Conservation (phyloP, 37 sponge, comb jelly and placozoan genomes). For the Oscarella lobularis region DNA sequence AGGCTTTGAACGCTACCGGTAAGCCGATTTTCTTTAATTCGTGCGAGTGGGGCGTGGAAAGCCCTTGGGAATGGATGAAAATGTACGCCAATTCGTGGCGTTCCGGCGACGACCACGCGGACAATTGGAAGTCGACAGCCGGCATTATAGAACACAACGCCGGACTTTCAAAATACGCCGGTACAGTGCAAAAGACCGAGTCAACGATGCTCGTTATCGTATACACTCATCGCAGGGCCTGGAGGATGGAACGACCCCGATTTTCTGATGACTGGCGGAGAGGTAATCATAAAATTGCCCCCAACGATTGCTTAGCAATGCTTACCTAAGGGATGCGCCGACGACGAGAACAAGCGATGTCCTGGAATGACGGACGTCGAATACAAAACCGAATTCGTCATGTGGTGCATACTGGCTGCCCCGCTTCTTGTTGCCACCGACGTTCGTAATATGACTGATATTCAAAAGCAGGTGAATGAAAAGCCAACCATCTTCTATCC, state of each 20-base stretch:
- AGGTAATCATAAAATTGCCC: too few species aligned
- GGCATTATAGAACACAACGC: constrained; percentile 53
- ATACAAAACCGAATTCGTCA: constrained; percentile 62
- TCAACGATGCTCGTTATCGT: not conserved
- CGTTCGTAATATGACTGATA: constrained; percentile 51
- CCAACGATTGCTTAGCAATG: too few species aligned
- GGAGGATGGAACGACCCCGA: constrained; percentile 91
- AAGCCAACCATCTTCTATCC: not conserved
- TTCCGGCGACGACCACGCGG: constrained; percentile 66
- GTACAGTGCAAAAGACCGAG: constrained; percentile 1
- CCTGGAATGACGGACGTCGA: constrained; percentile 73
- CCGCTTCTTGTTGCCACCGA: constrained; percentile 63
- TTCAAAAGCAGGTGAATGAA: constrained; percentile 36
- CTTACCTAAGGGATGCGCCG: constrained; percentile 55
- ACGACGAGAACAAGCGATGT: constrained; percentile 18
- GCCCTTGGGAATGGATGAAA: constrained; percentile 77
- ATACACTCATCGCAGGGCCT: constrained; percentile 22
- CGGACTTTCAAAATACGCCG: constrained; percentile 44
- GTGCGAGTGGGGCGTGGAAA: constrained; percentile 72
- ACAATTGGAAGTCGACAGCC: constrained; percentile 63
- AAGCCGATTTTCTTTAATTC: constrained; percentile 65
- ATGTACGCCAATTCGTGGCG: constrained; percentile 75
- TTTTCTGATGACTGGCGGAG: constrained; percentile 82
- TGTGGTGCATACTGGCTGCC: constrained; percentile 57
- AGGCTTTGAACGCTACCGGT: constrained; percentile 55